Evolutionary conservation across 2,113 vertebrate genomes (phyloP), one percentile per base, ranked within the genome.

Genomic region (Anas platyrhynchos): DNA sequence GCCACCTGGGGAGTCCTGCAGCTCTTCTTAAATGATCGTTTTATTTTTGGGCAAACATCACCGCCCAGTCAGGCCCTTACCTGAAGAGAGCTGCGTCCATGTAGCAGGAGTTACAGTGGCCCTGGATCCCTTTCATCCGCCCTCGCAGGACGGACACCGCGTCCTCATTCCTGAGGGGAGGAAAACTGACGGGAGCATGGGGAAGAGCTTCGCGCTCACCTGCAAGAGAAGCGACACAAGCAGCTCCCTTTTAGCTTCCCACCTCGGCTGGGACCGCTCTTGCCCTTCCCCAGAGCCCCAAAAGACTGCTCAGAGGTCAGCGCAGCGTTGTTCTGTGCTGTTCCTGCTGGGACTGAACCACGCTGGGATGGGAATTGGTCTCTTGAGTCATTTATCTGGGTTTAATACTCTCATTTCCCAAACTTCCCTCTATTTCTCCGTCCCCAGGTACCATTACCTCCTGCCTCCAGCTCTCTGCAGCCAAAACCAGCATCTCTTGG

Each of bases 91-190:
- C 97, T 11, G 98, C 97, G 0, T 99, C 99, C 98, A 99, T 99
- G 89, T 99, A 99, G 97, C 99, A 99, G 91, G 99, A 99, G 97
- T 99, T 99, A 36, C 98, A 98, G 85, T 99, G 98, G 23, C 99
- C 99, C 82, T 99, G 99, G 88, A 99, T 98, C 9, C 99, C 99
- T 75, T 95, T 98, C 98, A 99, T 99, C 27, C 75, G 88, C 14
- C 99, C 99, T 65, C 69, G 86, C 82, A 99, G 96, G 54, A 98
- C 68, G 20, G 29, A 68, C 36, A 95, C 90, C 0, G 99, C 98
- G 59, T 97, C 94, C 61, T 98, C 98, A 0, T 97, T 86, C 65
- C 82, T 93, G 91, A 99, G 91, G 1, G 99, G 99, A 38, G 98
- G 98, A 34, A 97, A 93, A 32, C 94, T 97, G 13, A 97, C 98